phyloP scores from a whole-genome alignment of 2,888 invertebrate genomes.

The Biston stratarius region DNA sequence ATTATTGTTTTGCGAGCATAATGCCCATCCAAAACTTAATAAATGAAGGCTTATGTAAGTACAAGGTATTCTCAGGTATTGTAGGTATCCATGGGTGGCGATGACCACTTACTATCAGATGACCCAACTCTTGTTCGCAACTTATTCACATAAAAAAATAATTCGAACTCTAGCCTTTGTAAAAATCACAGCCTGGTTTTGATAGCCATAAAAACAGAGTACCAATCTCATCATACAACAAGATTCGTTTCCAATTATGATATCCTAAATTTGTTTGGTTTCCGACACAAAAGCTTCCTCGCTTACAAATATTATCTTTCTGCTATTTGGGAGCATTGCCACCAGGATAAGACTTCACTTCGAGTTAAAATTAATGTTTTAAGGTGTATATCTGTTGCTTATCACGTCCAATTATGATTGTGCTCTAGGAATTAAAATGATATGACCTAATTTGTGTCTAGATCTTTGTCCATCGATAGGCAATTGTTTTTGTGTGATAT shows the following conservation, averaged over 20 bases:
- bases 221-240: conserved; percentile 7
- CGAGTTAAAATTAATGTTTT: neutral
- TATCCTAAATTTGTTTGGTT: conserved; percentile 15
- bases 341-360: neutral
- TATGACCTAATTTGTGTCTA: neutral
- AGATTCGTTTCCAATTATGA: conserved; percentile 13
- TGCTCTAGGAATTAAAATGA: neutral
- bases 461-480: too few species aligned
- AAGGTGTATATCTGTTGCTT: neutral
- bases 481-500: too few species aligned
- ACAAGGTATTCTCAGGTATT: too few species aligned
- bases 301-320: conserved; percentile 18
- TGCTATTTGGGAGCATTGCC: conserved; percentile 3
- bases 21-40: too few species aligned
- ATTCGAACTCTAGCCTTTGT: neutral
- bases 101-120: too few species aligned
- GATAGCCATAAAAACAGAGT: conserved; percentile 9
- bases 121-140: too few species aligned
- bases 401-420: neutral
- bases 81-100: too few species aligned
- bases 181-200: conserved; percentile 6
- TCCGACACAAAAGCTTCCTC: conserved; percentile 31
- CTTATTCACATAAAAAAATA: neutral
- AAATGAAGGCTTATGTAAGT: too few species aligned
- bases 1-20: too few species aligned